Conservation (phyloP, 2,888 invertebrate genomes). For the Megamerina dolium region DNA sequence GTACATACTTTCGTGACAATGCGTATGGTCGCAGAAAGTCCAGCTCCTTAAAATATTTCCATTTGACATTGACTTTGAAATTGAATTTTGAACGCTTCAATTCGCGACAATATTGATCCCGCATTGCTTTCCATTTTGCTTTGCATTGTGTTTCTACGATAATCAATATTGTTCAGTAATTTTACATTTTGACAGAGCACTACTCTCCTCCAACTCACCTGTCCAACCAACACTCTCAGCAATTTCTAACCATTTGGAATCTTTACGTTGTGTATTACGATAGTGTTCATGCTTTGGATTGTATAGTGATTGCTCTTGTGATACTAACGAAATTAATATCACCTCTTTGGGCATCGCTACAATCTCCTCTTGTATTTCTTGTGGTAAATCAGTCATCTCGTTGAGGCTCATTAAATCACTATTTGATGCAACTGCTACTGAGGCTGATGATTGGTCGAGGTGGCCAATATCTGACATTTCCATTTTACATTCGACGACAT, state of each 20-base stretch:
- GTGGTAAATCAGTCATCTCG: constrained; percentile 24
- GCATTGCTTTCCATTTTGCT: constrained; percentile 44
- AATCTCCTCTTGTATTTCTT: constrained; percentile 26
- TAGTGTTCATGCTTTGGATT: constrained; percentile 43
- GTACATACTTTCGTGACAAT: constrained; percentile 38
- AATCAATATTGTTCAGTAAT: no score
- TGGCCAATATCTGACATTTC: constrained; percentile 13
- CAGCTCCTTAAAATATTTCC: constrained; percentile 43
- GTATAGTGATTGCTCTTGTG: constrained; percentile 40
- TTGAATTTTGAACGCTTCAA: constrained; percentile 39
- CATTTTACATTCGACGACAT: constrained; percentile 5
- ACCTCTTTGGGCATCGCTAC: constrained; percentile 34
- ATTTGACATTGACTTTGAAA: constrained; percentile 37
- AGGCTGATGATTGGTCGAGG: constrained; percentile 9
- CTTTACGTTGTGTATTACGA: constrained; percentile 36
- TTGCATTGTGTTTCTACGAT: constrained; percentile 39
- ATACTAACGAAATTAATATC: constrained; percentile 37
- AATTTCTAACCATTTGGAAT: constrained; percentile 40
- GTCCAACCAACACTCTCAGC: constrained; percentile 38
- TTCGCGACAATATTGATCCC: constrained; percentile 46
- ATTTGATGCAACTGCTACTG: constrained; percentile 21
- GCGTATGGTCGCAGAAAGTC: constrained; percentile 44
- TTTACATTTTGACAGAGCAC: not conserved
- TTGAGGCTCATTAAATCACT: constrained; percentile 28
- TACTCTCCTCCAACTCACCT: constrained; percentile 29